These are phyloP conservation scores for Andricus grossulariae DNA, from an alignment of 1,140 invertebrate genomes.

Conservation along the genomic window DNA sequence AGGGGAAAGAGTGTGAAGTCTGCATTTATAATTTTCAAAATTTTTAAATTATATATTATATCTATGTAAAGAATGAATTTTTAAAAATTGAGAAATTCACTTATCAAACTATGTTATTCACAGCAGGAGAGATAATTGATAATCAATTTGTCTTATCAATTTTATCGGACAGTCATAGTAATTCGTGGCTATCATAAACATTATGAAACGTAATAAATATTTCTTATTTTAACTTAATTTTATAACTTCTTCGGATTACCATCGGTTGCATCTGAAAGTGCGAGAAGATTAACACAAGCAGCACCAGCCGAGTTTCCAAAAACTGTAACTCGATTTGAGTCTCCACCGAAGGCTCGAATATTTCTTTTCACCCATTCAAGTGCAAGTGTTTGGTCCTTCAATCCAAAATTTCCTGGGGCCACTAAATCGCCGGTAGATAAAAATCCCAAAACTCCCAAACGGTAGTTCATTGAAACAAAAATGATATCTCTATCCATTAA, in stretches of 20 bases:
- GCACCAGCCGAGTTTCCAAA: slow-evolving; percentile 64
- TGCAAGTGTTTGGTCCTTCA: slow-evolving; percentile 73
- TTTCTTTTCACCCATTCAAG: slow-evolving; percentile 70
- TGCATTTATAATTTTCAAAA: too few relatives aligned
- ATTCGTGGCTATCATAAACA: too few relatives aligned
- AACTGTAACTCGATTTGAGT: slow-evolving; percentile 67
- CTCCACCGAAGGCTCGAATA: slow-evolving; percentile 69
- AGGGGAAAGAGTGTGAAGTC: too few relatives aligned
- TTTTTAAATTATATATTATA: too few relatives aligned
- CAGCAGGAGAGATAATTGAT: too few relatives aligned
- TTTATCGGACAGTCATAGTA: too few relatives aligned
- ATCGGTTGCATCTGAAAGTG: background rate
- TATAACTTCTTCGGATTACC: background rate
- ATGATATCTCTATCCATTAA: slow-evolving; percentile 72
- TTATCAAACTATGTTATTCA: too few relatives aligned
- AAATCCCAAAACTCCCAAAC: slow-evolving; percentile 71
- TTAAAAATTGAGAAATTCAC: too few relatives aligned
- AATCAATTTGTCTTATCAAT: too few relatives aligned
- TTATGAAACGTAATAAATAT: too few relatives aligned
- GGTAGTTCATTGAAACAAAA: slow-evolving; percentile 77
- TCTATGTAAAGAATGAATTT: too few relatives aligned
- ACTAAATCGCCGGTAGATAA: slow-evolving; percentile 66
- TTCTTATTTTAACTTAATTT: background rate
- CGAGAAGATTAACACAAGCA: background rate
- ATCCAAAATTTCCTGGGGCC: slow-evolving; percentile 73